These are phyloP conservation scores for Cotesia vestalis DNA, from an alignment of 1,140 invertebrate species.

Conservation along the genomic window DNA sequence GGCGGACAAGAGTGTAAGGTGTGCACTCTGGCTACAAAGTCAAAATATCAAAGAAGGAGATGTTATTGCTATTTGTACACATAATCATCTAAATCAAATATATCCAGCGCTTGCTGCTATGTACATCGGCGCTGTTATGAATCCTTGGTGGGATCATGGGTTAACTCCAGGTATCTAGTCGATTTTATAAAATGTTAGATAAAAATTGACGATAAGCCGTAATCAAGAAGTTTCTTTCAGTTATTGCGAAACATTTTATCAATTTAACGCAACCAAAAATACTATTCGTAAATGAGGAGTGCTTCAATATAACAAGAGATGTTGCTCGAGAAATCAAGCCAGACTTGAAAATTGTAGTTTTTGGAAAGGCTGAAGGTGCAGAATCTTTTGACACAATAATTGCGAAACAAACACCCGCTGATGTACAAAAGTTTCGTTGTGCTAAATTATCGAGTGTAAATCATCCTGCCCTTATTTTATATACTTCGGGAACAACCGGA, in stretches of 20 bases:
- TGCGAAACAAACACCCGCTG: constrained; percentile 25
- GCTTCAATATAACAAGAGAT: constrained; percentile 38
- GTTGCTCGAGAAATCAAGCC: constrained; percentile 41
- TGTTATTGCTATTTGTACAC: constrained; percentile 58
- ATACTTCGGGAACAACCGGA: constrained; percentile 54
- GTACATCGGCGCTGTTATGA: constrained; percentile 55
- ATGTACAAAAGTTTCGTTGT: constrained; percentile 45
- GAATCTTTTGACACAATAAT: constrained; percentile 44
- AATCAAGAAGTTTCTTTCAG: constrained; percentile 47
- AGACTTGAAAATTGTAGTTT: constrained; percentile 48
- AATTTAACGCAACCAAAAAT: constrained; percentile 55
- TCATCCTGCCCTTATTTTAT: constrained; percentile 50
- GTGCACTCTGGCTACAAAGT: constrained; percentile 60
- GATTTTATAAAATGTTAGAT: background rate
- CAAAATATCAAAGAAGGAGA: constrained; percentile 59
- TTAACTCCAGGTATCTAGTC: constrained; percentile 39
- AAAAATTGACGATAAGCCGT: constrained; percentile 39
- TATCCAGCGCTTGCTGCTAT: constrained; percentile 62
- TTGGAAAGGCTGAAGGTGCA: constrained; percentile 43
- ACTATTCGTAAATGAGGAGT: constrained; percentile 50
- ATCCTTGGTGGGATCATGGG: constrained; percentile 39
- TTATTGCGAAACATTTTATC: constrained; percentile 49
- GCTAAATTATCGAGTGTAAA: constrained; percentile 40
- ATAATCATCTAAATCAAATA: constrained; percentile 62
- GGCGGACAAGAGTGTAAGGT: constrained; percentile 52